A percentile compares a stretch with the other conserved stretches of the same genome.
phyloP scores from a whole-genome alignment of 64 coral and sea anemone species.

The Montipora sp. region DNA sequence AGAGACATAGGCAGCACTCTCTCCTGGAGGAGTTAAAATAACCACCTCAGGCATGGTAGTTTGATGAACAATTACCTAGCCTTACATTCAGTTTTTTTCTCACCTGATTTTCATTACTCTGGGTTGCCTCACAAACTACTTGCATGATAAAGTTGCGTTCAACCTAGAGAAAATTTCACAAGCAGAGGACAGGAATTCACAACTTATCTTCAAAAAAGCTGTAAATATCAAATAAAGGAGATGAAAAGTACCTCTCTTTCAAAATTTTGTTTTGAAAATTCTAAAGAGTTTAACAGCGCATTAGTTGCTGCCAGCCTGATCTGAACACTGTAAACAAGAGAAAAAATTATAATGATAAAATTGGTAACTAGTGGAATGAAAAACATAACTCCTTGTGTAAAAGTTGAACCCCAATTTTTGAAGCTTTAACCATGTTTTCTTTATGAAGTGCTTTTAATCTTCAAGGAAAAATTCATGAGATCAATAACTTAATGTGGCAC shows the following conservation, averaged over 20 bases:
- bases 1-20: no score
- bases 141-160: constrained; percentile 96
- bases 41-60: no score
- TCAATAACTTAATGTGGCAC: no score
- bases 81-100: not conserved
- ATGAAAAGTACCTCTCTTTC: constrained; percentile 77
- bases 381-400: no score
- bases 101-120: constrained; percentile 74
- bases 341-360: not conserved
- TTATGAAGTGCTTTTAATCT: no score
- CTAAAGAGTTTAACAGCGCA: constrained; percentile 95
- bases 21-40: no score
- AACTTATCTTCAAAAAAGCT: not conserved
- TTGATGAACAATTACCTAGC: no score
- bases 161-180: constrained; percentile 19
- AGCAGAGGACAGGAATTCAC: not conserved
- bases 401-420: no score
- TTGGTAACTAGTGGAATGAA: no score
- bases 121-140: constrained; percentile 96
- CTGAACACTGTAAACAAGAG: constrained; percentile 55
- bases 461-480: no score
- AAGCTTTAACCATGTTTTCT: no score
- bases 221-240: not conserved
- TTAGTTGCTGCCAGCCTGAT: constrained; percentile 90
- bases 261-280: constrained; percentile 99